Evolutionary conservation across 2,888 invertebrate species (phyloP).

Genomic region (Brachycybe producta): DNA sequence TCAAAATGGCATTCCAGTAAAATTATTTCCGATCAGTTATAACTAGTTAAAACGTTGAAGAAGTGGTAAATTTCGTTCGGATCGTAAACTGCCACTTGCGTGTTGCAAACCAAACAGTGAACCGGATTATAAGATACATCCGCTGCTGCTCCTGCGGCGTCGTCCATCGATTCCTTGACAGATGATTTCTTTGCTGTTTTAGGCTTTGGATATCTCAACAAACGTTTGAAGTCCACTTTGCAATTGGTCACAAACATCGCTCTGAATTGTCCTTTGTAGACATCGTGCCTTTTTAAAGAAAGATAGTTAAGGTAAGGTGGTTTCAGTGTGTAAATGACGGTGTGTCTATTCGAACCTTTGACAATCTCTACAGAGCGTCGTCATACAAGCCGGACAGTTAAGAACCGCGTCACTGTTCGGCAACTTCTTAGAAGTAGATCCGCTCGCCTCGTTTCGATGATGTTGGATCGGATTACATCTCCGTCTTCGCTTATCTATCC

Average conservation of each 20-base stretch:
- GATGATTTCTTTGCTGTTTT: conserved; percentile 27
- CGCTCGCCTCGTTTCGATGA: not conserved
- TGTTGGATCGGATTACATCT: conserved; percentile 26
- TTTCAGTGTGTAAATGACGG: too few relatives aligned
- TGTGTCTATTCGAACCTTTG: conserved; percentile 39
- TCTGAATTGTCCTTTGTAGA: conserved; percentile 43
- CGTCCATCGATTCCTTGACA: conserved; percentile 14
- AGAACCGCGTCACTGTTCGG: conserved; percentile 43
- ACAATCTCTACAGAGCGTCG: conserved; percentile 44
- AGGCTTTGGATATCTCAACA: conserved; percentile 26
- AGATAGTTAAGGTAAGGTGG: too few relatives aligned
- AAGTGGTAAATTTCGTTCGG: conserved; percentile 45
- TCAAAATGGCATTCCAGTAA: too few relatives aligned
- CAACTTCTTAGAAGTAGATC: conserved; percentile 23
- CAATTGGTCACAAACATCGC: conserved; percentile 49
- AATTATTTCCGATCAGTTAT: not conserved
- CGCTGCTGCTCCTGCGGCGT: conserved; percentile 12
- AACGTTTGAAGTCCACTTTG: conserved; percentile 34
- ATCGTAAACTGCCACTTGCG: conserved; percentile 43
- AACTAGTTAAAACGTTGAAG: conserved; percentile 43
- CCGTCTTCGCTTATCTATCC: conserved; percentile 38
- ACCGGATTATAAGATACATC: conserved; percentile 40
- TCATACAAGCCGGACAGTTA: conserved; percentile 47
- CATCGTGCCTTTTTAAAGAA: conserved; percentile 37
- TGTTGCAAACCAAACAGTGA: conserved; percentile 40